Base-by-base conservation (phyloP, 2,888 invertebrate species). In the Netelia inedita region DNA sequence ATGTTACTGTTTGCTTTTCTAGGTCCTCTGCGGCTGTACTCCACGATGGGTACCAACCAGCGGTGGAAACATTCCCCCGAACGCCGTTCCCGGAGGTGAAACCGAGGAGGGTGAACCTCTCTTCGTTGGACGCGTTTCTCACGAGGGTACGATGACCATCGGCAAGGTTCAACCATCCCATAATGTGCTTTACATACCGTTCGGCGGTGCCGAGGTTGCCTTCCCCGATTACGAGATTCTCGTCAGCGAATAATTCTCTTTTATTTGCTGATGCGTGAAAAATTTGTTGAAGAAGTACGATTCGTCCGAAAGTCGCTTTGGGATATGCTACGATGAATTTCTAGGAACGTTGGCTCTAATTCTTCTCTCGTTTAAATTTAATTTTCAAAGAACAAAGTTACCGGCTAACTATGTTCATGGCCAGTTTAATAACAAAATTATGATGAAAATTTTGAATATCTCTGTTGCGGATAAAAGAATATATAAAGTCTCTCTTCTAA, bases 101-200 rank as follows among this genome's bases (percentile, higher is more conserved):
- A 94, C 95, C 10, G 97, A 97, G 91, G 96, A 96, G 43, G 97
- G 97, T 0, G 98, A 98, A 91, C 95, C 97, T 0, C 94, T 98
- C 1, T 98, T 95, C 93, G 94, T 97, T 53, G 98, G 98, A 16
- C 96, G 98, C 86, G 97, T 96, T 0, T 94, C 95, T 55, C 97
- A 98, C 90, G 97, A 97, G 88, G 97, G 96, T 81, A 95, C 96
- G 82, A 87, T 97, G 66, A 97, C 97, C 28, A 95, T 96, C 35
- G 98, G 98, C 90, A 98, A 98, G 94, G 96, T 98, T 1, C 98
- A 98, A 90, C 96, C 96, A 53, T 97, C 97, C 9, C 98, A 98
- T 91, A 96, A 95, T 35, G 96, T 96, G 75, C 96, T 97, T 92
- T 98, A 98, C 95, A 97, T 98, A 94, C 96, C 98, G 14, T 98